Base-by-base conservation (phyloP, 37 sponge, comb jelly and placozoan genomes). In the Chondrilla cf. caribensis region DNA sequence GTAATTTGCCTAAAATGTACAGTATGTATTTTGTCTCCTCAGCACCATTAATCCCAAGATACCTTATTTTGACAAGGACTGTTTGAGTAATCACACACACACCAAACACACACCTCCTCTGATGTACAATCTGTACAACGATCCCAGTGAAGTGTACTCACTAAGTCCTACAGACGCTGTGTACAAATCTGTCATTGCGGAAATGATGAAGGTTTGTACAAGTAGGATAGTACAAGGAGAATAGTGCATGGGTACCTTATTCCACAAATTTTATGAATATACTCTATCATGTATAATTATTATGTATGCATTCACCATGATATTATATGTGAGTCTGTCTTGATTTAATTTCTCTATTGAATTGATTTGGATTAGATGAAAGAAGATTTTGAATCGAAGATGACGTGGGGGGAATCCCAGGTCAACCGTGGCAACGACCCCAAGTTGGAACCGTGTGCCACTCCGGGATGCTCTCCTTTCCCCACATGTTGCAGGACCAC, bases 81-180 rank as follows among this genome's bases (percentile, higher is more conserved):
- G 89, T 54, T 76, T 81, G 22, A 42, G 32, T 54, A 89, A 62
- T 42, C 70, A 81, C 41, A 42, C 60, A 25, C 15, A 68, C 17
- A 54, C 70, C 17, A 25, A 44, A 18, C 82, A 89, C 54, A 59
- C 80, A 54, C 89, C 89, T 3, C 89, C 89, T 32, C 76, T 89
- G 19, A 66, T 89, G 38, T 89, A 59, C 76, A 80, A 89, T 64
- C 85, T 89, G 9, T 21, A 84, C 81, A 58, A 33, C 5, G 89
- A 89, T 75, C 89, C 89, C 40, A 58, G 77, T 14, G 89, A 89
- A 72, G 54, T 84, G 42, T 57, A 60, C 64, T 57, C 68, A 43
- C 85, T 89, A 8, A 40, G 58, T 55, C 58, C 88, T 6, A 19
- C 55, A 22, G 58, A 81, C 68, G 32, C 68, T 33, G 68, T 6